phyloP scores from a whole-genome alignment of 2,113 vertebrate species.

The Chaetops frenatus region DNA sequence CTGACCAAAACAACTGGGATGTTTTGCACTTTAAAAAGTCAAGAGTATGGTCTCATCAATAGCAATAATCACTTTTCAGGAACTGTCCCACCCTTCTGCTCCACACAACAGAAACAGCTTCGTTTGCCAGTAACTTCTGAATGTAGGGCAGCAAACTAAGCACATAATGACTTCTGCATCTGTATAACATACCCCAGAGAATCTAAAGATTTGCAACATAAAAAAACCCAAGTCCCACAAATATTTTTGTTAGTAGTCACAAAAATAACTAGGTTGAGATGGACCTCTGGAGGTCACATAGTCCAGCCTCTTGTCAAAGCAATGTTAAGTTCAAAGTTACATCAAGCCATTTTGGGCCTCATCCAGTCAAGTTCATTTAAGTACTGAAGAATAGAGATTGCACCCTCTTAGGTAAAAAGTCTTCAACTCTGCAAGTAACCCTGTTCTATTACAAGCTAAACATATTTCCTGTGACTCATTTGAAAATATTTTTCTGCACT shows the following conservation, averaged over 20 bases:
- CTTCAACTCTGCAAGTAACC: neutral
- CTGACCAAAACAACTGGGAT: neutral
- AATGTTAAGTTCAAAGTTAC: neutral
- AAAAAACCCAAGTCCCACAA: neutral
- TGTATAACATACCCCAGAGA: neutral
- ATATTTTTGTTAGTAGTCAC: neutral
- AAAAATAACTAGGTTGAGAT: neutral
- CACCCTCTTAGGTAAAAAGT: neutral
- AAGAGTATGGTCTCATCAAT: neutral
- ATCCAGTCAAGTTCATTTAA: neutral
- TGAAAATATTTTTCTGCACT: neutral
- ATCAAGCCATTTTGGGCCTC: neutral
- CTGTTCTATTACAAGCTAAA: neutral
- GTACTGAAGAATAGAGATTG: neutral
- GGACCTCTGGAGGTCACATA: neutral
- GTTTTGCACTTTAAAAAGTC: neutral
- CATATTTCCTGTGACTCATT: neutral
- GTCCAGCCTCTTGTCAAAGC: neutral
- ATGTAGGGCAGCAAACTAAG: neutral
- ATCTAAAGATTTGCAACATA: neutral
- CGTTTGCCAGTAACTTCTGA: neutral
- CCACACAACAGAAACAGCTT: neutral
- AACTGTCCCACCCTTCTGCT: neutral
- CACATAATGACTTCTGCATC: neutral
- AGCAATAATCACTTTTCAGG: neutral